These are phyloP conservation scores for Ctena decussata DNA, from an alignment of 2,888 invertebrate species.

Conservation along the genomic window DNA sequence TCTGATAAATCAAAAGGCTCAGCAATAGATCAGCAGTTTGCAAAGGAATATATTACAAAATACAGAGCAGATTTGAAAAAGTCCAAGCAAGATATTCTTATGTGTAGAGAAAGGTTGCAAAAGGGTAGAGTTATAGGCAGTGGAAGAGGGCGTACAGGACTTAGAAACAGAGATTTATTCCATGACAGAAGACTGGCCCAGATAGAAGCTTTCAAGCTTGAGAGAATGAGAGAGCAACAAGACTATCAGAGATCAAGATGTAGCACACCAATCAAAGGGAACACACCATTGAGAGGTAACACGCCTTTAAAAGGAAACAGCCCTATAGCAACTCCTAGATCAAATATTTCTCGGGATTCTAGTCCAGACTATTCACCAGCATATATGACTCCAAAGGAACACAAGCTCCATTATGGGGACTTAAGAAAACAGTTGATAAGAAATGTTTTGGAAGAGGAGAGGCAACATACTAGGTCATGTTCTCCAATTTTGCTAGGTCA, in stretches of 20 bases:
- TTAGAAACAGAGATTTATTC: conserved; percentile 72
- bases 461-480: conserved; percentile 59
- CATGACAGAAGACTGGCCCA: conserved; percentile 77
- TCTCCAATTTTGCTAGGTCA: conserved; percentile 58
- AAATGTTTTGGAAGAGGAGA: conserved; percentile 70
- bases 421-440: conserved; percentile 79
- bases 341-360: conserved; percentile 57
- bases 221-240: conserved; percentile 79
- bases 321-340: conserved; percentile 54
- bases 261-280: conserved; percentile 50
- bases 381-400: conserved; percentile 81
- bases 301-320: conserved; percentile 52
- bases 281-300: conserved; percentile 55
- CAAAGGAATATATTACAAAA: conserved; percentile 77
- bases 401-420: conserved; percentile 76
- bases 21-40: conserved; percentile 55
- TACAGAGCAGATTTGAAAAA: conserved; percentile 81
- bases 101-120: conserved; percentile 77
- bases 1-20: conserved; percentile 18
- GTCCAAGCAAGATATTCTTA: conserved; percentile 80
- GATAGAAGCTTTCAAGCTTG: conserved; percentile 84
- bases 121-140: conserved; percentile 45
- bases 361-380: conserved; percentile 62
- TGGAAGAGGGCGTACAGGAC: conserved; percentile 73
- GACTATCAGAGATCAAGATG: conserved; percentile 70